A percentile compares a stretch with the other conserved stretches of the same genome.
These are phyloP conservation scores for Eilema depressum DNA, from an alignment of 2,888 invertebrate species.

Conservation along the genomic window DNA sequence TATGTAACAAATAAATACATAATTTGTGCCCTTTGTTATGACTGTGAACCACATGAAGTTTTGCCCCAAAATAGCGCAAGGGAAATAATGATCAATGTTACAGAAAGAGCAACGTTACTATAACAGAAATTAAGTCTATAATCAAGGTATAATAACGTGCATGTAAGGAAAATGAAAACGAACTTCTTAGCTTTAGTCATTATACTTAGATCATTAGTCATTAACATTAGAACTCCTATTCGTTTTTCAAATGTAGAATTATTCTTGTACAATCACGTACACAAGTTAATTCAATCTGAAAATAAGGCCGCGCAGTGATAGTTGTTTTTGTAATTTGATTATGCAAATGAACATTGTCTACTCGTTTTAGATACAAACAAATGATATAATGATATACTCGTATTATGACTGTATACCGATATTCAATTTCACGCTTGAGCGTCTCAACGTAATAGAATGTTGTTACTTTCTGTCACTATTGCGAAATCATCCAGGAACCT, in stretches of 20 bases:
- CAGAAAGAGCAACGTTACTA: too few relatives aligned
- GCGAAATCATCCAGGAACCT: background rate
- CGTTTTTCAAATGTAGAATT: conserved; percentile 7
- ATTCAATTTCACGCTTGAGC: conserved; percentile 17
- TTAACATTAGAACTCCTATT: conserved; percentile 1
- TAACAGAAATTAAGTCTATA: background rate
- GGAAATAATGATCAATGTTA: too few relatives aligned
- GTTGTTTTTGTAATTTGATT: conserved; percentile 22
- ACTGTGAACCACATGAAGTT: too few relatives aligned
- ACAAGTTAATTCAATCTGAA: conserved; percentile 3
- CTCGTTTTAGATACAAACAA: conserved; percentile 20
- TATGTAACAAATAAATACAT: too few relatives aligned
- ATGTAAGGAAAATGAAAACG: background rate
- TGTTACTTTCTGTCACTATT: background rate
- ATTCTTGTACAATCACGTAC: conserved; percentile 13
- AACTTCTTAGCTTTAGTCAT: background rate
- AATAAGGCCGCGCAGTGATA: background rate
- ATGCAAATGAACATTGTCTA: conserved; percentile 26
- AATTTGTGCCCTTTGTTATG: too few relatives aligned
- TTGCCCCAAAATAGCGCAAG: too few relatives aligned
- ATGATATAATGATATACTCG: background rate
- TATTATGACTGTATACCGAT: conserved; percentile 4
- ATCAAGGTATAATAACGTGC: background rate
- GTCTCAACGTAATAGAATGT: background rate
- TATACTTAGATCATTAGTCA: conserved; percentile 7